Percentiles rank a stretch among this genome's conserved stretches.
Conservation (phyloP, 2,888 invertebrate species). For the Therioaphis trifolii region DNA sequence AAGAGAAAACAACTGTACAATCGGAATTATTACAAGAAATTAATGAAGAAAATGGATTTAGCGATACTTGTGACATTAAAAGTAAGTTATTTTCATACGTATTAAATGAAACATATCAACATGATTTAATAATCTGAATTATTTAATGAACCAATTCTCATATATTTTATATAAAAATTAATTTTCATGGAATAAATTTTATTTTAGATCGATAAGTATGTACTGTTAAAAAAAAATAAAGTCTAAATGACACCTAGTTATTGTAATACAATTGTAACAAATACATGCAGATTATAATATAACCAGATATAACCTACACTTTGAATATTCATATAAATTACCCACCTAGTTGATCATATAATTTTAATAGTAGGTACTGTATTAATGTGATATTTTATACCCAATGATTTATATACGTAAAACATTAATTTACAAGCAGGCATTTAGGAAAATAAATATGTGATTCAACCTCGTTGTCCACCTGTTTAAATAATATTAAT, state of each 20-base stretch:
- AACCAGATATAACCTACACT: neutral
- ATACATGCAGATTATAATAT: neutral
- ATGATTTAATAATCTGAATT: too few relatives aligned
- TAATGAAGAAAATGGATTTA: neutral
- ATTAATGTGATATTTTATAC: neutral
- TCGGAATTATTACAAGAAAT: slow-evolving; percentile 57
- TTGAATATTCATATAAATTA: too few relatives aligned
- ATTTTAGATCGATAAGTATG: too few relatives aligned
- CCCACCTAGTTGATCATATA: neutral
- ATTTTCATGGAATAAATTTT: too few relatives aligned
- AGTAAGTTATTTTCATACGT: slow-evolving; percentile 31
- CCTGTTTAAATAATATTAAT: slow-evolving; percentile 50
- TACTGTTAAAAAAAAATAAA: too few relatives aligned
- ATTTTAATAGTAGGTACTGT: neutral
- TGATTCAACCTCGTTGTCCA: neutral
- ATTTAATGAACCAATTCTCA: too few relatives aligned
- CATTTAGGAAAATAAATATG: neutral
- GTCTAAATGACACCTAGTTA: too few relatives aligned
- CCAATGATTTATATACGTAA: neutral
- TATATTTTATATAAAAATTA: too few relatives aligned
- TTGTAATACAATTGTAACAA: too few relatives aligned
- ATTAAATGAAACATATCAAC: too few relatives aligned
- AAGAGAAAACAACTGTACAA: neutral
- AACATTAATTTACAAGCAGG: neutral
- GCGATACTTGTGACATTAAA: slow-evolving; percentile 6